Conservation (phyloP, 2,797 vertebrate species). For the Anolis apletophallus region DNA sequence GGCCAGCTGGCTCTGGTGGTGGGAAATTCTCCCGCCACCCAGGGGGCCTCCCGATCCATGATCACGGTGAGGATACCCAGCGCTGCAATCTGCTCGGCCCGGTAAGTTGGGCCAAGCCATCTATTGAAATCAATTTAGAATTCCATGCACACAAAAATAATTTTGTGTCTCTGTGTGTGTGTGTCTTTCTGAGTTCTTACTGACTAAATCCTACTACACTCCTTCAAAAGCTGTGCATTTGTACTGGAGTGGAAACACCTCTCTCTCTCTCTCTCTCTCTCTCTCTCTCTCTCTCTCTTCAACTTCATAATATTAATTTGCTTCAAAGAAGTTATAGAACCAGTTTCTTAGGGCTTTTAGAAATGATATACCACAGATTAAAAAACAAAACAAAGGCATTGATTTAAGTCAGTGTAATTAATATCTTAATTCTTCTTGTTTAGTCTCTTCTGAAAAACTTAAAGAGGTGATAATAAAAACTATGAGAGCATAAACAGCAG, state of each 20-base stretch:
- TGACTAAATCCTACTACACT: not conserved
- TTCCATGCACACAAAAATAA: not conserved
- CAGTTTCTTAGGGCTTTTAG: not conserved
- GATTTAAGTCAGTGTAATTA: conserved; percentile 8
- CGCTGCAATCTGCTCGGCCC: too few relatives aligned
- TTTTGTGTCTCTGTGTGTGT: not conserved
- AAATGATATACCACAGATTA: not conserved
- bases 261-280: too few relatives aligned
- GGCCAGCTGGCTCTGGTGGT: too few relatives aligned
- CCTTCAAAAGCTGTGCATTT: not conserved
- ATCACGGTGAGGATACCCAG: too few relatives aligned
- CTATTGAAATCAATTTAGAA: not conserved
- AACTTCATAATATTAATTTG: not conserved
- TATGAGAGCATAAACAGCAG: not conserved
- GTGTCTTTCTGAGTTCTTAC: not conserved
- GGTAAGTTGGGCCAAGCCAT: too few relatives aligned
- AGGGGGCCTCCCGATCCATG: too few relatives aligned
- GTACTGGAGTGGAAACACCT: not conserved
- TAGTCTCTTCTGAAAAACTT: not conserved
- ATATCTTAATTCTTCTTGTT: not conserved
- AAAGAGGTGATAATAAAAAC: conserved; percentile 5
- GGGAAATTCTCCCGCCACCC: too few relatives aligned
- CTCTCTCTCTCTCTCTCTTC: too few relatives aligned
- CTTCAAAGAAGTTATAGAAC: not conserved
- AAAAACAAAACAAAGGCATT: not conserved